Evolutionary conservation across 2,797 vertebrate species (phyloP).

Genomic region (Chanos chanos): DNA sequence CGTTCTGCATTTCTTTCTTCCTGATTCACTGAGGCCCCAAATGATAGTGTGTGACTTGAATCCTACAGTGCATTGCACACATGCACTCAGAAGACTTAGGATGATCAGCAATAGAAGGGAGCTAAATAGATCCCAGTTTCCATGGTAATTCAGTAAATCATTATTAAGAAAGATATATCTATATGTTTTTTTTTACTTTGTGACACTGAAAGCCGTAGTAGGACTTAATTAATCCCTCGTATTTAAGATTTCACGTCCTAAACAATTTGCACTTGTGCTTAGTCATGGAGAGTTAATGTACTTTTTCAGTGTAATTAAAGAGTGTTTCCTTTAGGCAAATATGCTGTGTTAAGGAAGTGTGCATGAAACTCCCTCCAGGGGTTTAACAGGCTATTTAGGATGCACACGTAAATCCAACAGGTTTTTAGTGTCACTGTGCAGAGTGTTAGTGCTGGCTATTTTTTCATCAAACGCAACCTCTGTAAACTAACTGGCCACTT

Average conservation of each 20-base stretch:
- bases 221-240: conserved; percentile 15
- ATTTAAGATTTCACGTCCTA: conserved; percentile 23
- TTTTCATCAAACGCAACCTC: neutral
- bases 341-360: conserved; percentile 17
- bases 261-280: neutral
- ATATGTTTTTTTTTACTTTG: neutral
- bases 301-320: conserved; percentile 22
- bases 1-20: neutral
- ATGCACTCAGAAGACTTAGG: conserved; percentile 1
- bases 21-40: neutral
- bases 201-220: conserved; percentile 20
- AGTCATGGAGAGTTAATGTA: neutral
- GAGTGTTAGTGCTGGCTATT: neutral
- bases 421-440: neutral
- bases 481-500: neutral
- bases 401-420: too few species aligned
- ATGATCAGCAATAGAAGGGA: neutral
- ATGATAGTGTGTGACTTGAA: too few species aligned
- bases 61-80: too few species aligned
- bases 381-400: conserved; percentile 2
- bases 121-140: conserved; percentile 7
- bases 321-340: conserved; percentile 35
- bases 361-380: conserved; percentile 21
- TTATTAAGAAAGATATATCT: conserved; percentile 42
- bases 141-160: conserved; percentile 26